Conservation (phyloP, 2,888 invertebrate genomes). For the Octodonta nipae region DNA sequence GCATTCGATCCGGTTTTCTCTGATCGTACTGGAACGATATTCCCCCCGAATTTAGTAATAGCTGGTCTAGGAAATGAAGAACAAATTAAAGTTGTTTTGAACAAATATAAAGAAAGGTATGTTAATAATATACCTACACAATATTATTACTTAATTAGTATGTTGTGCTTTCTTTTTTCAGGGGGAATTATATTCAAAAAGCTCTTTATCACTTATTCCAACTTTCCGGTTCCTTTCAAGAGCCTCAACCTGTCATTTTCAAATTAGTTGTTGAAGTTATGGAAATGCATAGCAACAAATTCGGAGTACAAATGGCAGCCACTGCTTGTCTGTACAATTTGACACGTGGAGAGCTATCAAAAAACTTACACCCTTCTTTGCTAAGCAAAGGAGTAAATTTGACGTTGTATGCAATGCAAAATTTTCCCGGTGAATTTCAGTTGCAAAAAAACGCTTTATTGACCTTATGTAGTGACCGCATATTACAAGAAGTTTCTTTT, state of each 20-base stretch:
- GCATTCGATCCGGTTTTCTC: slow-evolving; percentile 26
- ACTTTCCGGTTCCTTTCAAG: slow-evolving; percentile 34
- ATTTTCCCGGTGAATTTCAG: slow-evolving; percentile 51
- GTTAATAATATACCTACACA: too few relatives aligned
- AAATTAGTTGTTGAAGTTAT: slow-evolving; percentile 41
- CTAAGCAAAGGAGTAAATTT: slow-evolving; percentile 48
- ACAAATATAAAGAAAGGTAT: slow-evolving; percentile 38
- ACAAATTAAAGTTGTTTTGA: slow-evolving; percentile 39
- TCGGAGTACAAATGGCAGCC: slow-evolving; percentile 59
- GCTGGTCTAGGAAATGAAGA: slow-evolving; percentile 28
- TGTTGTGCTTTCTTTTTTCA: slow-evolving; percentile 13
- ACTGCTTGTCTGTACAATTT: slow-evolving; percentile 64
- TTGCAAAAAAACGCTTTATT: slow-evolving; percentile 60
- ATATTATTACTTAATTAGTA: neutral
- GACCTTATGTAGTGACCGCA: slow-evolving; percentile 61
- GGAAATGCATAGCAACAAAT: slow-evolving; percentile 38
- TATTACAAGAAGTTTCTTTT: slow-evolving; percentile 57
- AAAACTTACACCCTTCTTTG: slow-evolving; percentile 48
- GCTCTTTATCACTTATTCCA: slow-evolving; percentile 51
- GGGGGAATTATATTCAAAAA: slow-evolving; percentile 51
- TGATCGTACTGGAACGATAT: slow-evolving; percentile 16
- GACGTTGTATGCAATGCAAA: slow-evolving; percentile 55
- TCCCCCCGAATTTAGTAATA: slow-evolving; percentile 21
- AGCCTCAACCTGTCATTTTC: slow-evolving; percentile 48
- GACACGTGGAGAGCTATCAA: slow-evolving; percentile 49